Evolutionary conservation across 2,113 vertebrate genomes (phyloP), one percentile per base, ranked within the genome.

Genomic region (Carassius carassius): DNA sequence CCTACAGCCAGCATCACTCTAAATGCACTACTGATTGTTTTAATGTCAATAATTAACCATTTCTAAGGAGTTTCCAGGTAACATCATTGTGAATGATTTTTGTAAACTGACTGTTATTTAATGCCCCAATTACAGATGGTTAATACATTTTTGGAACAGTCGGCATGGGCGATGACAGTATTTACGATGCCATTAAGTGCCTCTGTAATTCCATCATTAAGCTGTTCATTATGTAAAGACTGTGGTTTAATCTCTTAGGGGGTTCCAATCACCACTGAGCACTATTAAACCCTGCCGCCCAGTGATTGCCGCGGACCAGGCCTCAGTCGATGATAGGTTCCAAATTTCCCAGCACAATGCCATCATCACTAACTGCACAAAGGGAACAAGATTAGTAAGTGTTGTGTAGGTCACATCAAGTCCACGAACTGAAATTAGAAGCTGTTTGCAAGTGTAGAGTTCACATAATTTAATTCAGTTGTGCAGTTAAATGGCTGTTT

Each of bases 151-250:
- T 72, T 21, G 54, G 81, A 58, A 67, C 41, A 81, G 54, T 58
- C 14, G 16, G 75, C 69, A 85, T 81, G 63, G 37, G 69, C 72
- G 81, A 84, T 86, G 86, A 80, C 58, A 44, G 81, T 73, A 77
- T 79, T 88, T 84, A 81, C 51, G 44, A 84, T 81, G 85, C 82
- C 85, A 89, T 89, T 89, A 85, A 80, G 75, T 70, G 70, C 47
- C 60, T 81, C 80, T 79, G 73, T 87, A 89, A 89, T 87, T 85
- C 81, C 60, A 54, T 84, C 86, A 89, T 89, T 87, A 89, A 83
- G 86, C 78, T 84, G 62, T 86, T 84, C 78, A 86, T 88, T 88
- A 86, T 85, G 88, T 82, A 83, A 83, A 81, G 83, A 85, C 78
- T 82, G 80, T 60, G 81, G 67, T 82, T 83, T 89, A 85, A 85